Evolutionary conservation across 1,140 invertebrate genomes (phyloP), one percentile per base, ranked within the genome.

Genomic region (Dendroctonus ponderosae): DNA sequence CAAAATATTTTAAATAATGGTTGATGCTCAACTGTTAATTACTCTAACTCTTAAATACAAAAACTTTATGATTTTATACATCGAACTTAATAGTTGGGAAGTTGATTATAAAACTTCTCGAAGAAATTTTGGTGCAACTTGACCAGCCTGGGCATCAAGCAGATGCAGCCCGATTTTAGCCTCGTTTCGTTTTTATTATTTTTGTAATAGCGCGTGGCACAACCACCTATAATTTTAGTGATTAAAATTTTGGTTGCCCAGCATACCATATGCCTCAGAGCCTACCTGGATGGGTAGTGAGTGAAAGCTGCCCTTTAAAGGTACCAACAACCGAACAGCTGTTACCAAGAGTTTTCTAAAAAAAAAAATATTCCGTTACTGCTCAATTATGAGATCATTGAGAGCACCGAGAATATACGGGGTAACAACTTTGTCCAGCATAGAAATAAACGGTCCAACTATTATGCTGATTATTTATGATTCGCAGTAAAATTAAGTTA

Each of bases 201-300:
- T 66, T 66, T 44, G 51, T 56, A 56, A 63, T 63, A 49, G 62
- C 62, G 51, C 62, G 52, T 63, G 62, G 62, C 62, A 63, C 40
- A 38, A 41, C 26, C 52, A 53, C 38, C 44, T 66, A 52, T 66
- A 66, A 66, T 66, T 58, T 66, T 44, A 39, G 49, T 58, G 63
- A 66, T 66, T 57, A 66, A 51, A 66, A 58, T 66, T n/a, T 57
- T 52, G 40, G 53, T 66, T 66, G 54, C 43, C 43, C 43, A 42
- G 61, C 52, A 38, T 39, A 53, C 63, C 63, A 66, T 66, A 66
- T 66, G 63, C 39, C 48, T 7, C 39, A 14, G 11, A 15, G 50
- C 38, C 61, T 53, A 52, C 61, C 49, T 54, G 61, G 42, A 48
- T 26, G 41, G 39, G 9, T 48, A 38, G 38, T 54, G 51, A 44